Conservation (phyloP, 2,113 vertebrate genomes). For the Sinocyclocheilus anshuiensis region DNA sequence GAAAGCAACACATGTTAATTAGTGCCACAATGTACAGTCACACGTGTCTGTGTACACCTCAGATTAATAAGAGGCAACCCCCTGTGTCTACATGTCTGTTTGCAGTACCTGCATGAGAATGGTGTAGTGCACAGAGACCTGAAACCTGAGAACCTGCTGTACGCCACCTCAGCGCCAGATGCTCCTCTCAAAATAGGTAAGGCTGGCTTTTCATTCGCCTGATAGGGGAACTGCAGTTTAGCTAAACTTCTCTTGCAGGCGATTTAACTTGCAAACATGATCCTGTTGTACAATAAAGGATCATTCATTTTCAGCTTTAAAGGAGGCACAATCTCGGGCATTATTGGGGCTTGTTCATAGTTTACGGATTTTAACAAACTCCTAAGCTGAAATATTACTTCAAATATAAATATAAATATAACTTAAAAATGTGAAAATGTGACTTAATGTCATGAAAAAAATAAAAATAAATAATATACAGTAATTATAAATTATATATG, state of each 20-base stretch:
- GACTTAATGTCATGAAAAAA: too few species aligned
- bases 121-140: slow-evolving; percentile 87
- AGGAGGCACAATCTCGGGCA: background rate
- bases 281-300: background rate
- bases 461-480: too few species aligned
- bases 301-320: background rate
- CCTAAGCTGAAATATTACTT: background rate
- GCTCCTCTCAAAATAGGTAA: slow-evolving; percentile 86
- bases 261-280: background rate
- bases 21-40: background rate
- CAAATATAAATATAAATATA: too few species aligned
- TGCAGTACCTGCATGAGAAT: slow-evolving; percentile 86
- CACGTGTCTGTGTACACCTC: background rate
- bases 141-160: slow-evolving; percentile 88
- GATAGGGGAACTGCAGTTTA: slow-evolving; percentile 55
- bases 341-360: background rate
- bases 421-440: too few species aligned
- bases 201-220: slow-evolving; percentile 57
- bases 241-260: background rate
- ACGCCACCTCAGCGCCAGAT: slow-evolving; percentile 85
- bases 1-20: background rate
- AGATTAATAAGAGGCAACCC: slow-evolving; percentile 14
- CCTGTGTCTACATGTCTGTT: slow-evolving; percentile 45
- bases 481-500: too few species aligned
- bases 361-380: background rate